Evolutionary conservation across 2,888 invertebrate genomes (phyloP), one percentile per base, ranked within the genome.

Genomic region (Ormyrus thymus): DNA sequence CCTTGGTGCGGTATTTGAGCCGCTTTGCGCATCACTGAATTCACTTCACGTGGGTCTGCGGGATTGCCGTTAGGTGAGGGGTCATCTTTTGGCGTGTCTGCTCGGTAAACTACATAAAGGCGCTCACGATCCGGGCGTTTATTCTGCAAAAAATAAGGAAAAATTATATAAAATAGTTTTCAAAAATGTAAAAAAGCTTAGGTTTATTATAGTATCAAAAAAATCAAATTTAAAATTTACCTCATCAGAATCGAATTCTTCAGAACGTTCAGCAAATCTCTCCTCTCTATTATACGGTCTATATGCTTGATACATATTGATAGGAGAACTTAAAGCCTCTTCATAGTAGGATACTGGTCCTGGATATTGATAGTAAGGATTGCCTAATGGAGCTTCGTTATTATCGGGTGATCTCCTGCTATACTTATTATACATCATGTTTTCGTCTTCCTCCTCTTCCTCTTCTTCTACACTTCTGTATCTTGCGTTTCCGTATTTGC

Each of bases 91-190:
- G 29, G 29, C 29, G 76, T 29, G 59, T 77, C 78, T 8, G 78
- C 78, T 7, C 78, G 78, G 48, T 78, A 78, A 6, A 78, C 78
- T 9, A 78, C 73, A 73, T 69, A 78, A 0, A 78, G 69, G 0
- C 73, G 68, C n/a, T 78, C 73, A 11, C 62, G 68, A 0, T 45
- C 62, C 1, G 48, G 64, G 6, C 43, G 58, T n/a, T 65, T 48
- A 11, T 3, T 58, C 70, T 76, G 51, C 7, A 51, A 29, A 29
- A 29, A 3, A 29, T 29, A 29, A 29, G 4, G 29, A 29, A 4
- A 29, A 29, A 29, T 29, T 29, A 3, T 29, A 4, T 29, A 3
- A 29, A 29, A 29, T 29, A 29, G 29, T 29, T 29, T 29, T 29
- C 29, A 29, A 29, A 29, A 29, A 29, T 29, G 1, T 29, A 29